These are phyloP conservation scores for Gymnothorax reevesii DNA, from an alignment of 2,797 vertebrate genomes.

Conservation along the genomic window DNA sequence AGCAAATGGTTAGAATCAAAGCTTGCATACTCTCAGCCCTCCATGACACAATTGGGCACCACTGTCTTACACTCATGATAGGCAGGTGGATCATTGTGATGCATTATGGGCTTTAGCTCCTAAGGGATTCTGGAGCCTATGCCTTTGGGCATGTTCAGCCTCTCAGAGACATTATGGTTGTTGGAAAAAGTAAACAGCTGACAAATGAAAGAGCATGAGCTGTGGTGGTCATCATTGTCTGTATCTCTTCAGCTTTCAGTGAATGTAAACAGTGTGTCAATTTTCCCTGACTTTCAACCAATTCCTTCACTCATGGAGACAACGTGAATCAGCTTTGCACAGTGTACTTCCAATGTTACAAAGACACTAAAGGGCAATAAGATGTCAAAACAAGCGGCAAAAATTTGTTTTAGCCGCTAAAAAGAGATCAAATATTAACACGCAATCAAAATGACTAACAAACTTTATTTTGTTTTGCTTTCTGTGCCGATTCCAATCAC, in stretches of 20 bases:
- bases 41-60: too few relatives aligned
- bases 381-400: neutral
- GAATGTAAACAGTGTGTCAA: neutral
- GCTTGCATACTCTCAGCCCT: too few relatives aligned
- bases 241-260: neutral
- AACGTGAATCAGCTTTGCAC: neutral
- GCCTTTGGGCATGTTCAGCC: slow-evolving; percentile 7
- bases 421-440: neutral
- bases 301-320: neutral
- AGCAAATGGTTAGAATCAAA: too few relatives aligned
- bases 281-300: neutral
- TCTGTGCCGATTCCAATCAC: neutral
- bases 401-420: neutral
- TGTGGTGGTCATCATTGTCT: neutral
- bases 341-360: neutral
- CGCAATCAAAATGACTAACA: neutral
- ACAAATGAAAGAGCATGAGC: neutral
- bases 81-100: slow-evolving; percentile 18
- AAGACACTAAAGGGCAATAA: neutral
- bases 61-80: neutral
- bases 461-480: neutral
- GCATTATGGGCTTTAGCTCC: slow-evolving; percentile 35
- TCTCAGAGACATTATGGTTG: neutral
- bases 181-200: too few relatives aligned
- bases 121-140: slow-evolving; percentile 20